A percentile compares a stretch with the other conserved stretches of the same genome.
Evolutionary conservation across 2,888 invertebrate species (phyloP).

Genomic region (Carpatolechia fugitivella): DNA sequence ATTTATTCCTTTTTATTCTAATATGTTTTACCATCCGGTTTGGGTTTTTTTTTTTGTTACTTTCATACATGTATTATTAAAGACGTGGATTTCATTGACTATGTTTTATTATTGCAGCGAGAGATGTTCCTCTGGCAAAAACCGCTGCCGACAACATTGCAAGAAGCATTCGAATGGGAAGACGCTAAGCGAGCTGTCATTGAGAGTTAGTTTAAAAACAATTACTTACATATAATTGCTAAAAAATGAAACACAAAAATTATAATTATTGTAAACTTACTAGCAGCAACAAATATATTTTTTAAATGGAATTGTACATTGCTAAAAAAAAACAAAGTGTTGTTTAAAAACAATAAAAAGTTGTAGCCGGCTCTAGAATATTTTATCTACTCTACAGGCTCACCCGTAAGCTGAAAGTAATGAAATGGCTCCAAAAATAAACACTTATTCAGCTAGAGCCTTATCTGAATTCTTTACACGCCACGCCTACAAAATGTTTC

Average conservation of each 20-base stretch:
- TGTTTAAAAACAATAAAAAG: neutral
- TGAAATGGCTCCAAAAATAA: neutral
- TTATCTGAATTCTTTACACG: neutral
- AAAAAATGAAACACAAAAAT: neutral
- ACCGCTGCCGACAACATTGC: neutral
- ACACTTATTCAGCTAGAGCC: neutral
- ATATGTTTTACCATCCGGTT: too few relatives aligned
- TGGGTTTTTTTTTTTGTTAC: neutral
- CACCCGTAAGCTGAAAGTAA: too few relatives aligned
- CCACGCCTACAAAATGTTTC: neutral
- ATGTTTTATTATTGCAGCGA: neutral
- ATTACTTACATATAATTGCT: neutral
- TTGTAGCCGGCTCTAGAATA: too few relatives aligned
- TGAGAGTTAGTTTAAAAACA: neutral
- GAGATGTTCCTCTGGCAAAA: neutral
- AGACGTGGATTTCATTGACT: neutral
- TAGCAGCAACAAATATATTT: too few relatives aligned
- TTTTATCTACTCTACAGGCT: too few relatives aligned
- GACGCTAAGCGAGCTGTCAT: neutral
- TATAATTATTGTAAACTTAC: too few relatives aligned
- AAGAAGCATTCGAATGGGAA: conserved; percentile 3
- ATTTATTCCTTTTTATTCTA: too few relatives aligned
- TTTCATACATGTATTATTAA: neutral
- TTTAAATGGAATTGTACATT: too few relatives aligned
- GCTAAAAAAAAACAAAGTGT: neutral